Evolutionary conservation across 2,888 invertebrate species (phyloP), one percentile per base, ranked within the genome.

Genomic region (Anarsia innoxiella): DNA sequence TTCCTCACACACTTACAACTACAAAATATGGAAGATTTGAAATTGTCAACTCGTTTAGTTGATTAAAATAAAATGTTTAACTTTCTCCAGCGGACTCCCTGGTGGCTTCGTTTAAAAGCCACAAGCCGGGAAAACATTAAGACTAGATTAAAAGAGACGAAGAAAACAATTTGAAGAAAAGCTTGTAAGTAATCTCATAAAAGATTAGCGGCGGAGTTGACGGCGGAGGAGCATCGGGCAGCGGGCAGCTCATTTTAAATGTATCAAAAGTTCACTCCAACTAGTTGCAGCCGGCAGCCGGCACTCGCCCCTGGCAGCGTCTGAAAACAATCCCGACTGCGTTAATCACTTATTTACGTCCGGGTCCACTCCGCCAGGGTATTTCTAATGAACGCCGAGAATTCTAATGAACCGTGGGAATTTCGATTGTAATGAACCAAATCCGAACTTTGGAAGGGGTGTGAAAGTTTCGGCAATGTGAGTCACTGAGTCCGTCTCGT

Each of bases 271-370:
- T 72, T 72, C 56, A 52, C 56, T 56, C 56, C 54, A 56, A 63
- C 66, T 63, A 59, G 67, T 63, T 72, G 77, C 74, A 72, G 58
- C 46, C 39, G 41, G 47, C 50, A 39, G 49, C 31, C 12, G 47
- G 45, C 46, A n/a, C n/a, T n/a, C n/a, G n/a, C n/a, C n/a, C n/a
- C n/a, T n/a, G 41, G 42, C 56, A 62, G 57, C 64, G 67, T 64
- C 71, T 71, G 73, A 79, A 79, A 83, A 83, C 83, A 84, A 84
- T 79, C 70, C 71, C 66, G 77, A 78, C 79, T 78, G 79, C 75
- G 76, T 82, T 83, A 80, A 83, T 83, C 83, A 82, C 80, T 82
- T 83, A 84, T 84, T 84, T 82, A 83, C 75, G 75, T 65, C 71
- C 66, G 56, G 63, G 74, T 73, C 76, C 77, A 64, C 65, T 74